Evolutionary conservation across 2,888 invertebrate genomes (phyloP).

Genomic region (Tanypteryx hageni): DNA sequence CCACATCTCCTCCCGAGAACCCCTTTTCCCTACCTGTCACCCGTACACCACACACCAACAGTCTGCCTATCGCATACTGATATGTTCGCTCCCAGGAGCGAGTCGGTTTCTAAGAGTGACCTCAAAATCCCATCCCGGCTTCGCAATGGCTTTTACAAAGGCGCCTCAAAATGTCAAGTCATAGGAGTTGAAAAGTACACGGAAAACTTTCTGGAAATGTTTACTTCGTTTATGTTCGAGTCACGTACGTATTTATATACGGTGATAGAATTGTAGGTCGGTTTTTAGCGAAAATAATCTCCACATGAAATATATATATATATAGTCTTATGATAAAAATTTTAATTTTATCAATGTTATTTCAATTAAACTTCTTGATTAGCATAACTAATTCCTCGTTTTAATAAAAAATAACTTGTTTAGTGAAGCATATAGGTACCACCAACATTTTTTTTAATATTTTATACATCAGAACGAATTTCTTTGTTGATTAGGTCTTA

Average conservation of each 20-base stretch:
- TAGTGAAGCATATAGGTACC: too few species aligned
- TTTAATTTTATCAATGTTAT: too few species aligned
- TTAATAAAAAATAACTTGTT: too few species aligned
- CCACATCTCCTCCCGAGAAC: background rate
- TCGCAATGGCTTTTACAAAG: background rate
- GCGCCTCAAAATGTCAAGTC: background rate
- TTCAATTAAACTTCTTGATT: too few species aligned
- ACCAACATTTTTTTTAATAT: too few species aligned
- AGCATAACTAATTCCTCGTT: too few species aligned
- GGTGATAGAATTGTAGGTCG: background rate
- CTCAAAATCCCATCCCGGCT: background rate
- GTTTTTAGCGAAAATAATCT: too few species aligned
- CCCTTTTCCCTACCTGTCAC: constrained; percentile 1
- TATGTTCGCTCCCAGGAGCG: background rate
- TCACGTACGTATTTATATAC: background rate
- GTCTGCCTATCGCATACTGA: constrained; percentile 3
- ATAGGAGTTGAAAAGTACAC: constrained; percentile 15
- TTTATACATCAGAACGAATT: too few species aligned
- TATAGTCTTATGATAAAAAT: too few species aligned
- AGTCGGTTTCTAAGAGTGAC: constrained; percentile 7
- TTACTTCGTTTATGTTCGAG: background rate
- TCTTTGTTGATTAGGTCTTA: too few species aligned
- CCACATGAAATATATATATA: too few species aligned
- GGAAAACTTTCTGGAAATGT: background rate
- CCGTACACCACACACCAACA: background rate